A percentile compares a stretch with the other conserved stretches of the same genome.
Evolutionary conservation across 2,797 vertebrate genomes (phyloP).

Genomic region (Poeciliopsis infans): DNA sequence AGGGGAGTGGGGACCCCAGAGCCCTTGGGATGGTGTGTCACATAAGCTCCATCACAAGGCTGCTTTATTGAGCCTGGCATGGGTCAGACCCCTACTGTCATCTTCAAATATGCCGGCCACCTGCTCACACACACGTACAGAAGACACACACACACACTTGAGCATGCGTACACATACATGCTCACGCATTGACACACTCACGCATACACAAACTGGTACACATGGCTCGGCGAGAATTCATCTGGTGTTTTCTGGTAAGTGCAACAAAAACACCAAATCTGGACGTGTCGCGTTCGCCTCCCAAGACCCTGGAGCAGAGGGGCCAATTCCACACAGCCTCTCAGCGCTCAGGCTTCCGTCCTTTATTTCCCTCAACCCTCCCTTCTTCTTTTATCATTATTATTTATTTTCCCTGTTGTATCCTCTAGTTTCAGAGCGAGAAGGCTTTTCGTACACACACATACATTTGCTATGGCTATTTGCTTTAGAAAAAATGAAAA

Average conservation of each 20-base stretch:
- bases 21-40: constrained; percentile 77
- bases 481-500: constrained; percentile 56
- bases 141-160: constrained; percentile 30
- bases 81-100: constrained; percentile 82
- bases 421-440: constrained; percentile 1
- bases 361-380: constrained; percentile 24
- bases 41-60: constrained; percentile 80
- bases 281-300: constrained; percentile 80
- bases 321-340: constrained; percentile 79
- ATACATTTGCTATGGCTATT: constrained; percentile 67
- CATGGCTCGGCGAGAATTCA: constrained; percentile 79
- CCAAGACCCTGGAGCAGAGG: constrained; percentile 68
- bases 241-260: constrained; percentile 83
- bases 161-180: constrained; percentile 28
- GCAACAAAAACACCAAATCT: constrained; percentile 83
- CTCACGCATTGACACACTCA: constrained; percentile 56
- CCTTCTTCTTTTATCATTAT: constrained; percentile 9
- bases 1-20: constrained; percentile 50
- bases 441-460: constrained; percentile 40
- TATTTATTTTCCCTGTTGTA: constrained; percentile 8
- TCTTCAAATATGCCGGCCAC: constrained; percentile 82
- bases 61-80: constrained; percentile 82
- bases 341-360: constrained; percentile 55
- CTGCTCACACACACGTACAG: constrained; percentile 63
- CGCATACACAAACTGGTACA: constrained; percentile 61